These are phyloP conservation scores for Rhinogobius similis DNA, from an alignment of 2,113 vertebrate species.

Conservation along the genomic window DNA sequence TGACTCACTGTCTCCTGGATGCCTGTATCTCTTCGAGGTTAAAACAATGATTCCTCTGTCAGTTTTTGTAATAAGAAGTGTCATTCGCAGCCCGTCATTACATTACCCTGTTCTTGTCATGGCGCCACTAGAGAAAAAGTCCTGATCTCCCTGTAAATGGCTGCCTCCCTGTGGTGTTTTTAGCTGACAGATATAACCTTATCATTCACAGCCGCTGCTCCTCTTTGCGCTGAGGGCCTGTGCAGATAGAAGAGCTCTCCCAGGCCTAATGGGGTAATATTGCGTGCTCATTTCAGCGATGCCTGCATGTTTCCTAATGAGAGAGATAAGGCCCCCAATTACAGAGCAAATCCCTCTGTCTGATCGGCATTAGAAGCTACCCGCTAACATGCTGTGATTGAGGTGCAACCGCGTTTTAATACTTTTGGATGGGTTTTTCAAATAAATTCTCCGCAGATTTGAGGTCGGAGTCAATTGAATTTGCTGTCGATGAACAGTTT, in stretches of 20 bases:
- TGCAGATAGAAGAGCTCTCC: constrained; percentile 59
- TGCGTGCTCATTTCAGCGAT: constrained; percentile 54
- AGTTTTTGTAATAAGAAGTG: constrained; percentile 62
- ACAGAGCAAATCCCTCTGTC: constrained; percentile 62
- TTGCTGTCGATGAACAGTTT: background rate
- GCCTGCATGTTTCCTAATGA: constrained; percentile 68
- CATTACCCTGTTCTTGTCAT: constrained; percentile 50
- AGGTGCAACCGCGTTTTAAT: constrained; percentile 34
- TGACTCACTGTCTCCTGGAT: constrained; percentile 37
- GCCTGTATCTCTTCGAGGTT: constrained; percentile 70
- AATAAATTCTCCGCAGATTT: background rate
- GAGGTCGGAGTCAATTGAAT: background rate
- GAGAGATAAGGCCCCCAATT: constrained; percentile 69
- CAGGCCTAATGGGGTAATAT: constrained; percentile 55
- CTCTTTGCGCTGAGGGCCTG: constrained; percentile 55
- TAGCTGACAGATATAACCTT: constrained; percentile 63
- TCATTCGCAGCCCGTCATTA: constrained; percentile 45
- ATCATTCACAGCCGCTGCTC: constrained; percentile 64
- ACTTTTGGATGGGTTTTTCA: background rate
- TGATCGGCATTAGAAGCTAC: constrained; percentile 65
- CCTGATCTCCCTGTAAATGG: constrained; percentile 53
- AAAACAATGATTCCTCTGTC: constrained; percentile 74
- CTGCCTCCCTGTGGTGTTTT: constrained; percentile 45
- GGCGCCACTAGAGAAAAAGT: constrained; percentile 61
- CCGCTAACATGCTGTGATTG: constrained; percentile 56